phyloP scores from a whole-genome alignment of 2,888 invertebrate genomes.

The Drosophila maculinotata region DNA sequence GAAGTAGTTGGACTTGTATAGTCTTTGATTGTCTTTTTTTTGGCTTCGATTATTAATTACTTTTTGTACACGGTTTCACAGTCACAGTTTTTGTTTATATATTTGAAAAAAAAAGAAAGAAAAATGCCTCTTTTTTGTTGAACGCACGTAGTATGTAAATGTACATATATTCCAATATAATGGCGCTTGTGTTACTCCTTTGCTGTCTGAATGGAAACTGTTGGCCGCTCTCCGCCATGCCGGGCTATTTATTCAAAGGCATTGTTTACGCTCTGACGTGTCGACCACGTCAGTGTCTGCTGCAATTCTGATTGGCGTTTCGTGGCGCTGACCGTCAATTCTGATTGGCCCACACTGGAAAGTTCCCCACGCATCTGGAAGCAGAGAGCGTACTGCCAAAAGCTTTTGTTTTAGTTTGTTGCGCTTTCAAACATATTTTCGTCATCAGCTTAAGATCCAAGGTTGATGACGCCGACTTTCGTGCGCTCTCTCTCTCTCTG shows the following conservation, averaged over 20 bases:
- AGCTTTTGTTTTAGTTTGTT: conserved; percentile 32
- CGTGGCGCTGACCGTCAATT: conserved; percentile 62
- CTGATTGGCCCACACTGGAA: conserved; percentile 70
- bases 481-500: neutral
- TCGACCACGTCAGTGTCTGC: conserved; percentile 63
- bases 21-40: conserved; percentile 59
- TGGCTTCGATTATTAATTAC: conserved; percentile 53
- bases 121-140: conserved; percentile 25
- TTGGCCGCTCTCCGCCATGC: conserved; percentile 68
- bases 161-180: conserved; percentile 27
- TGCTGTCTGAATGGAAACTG: conserved; percentile 82
- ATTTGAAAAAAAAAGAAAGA: conserved; percentile 23
- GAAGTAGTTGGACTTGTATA: conserved; percentile 25
- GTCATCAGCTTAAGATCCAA: conserved; percentile 29
- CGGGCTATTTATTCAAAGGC: conserved; percentile 81
- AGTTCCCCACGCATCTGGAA: conserved; percentile 31
- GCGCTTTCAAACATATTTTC: conserved; percentile 38
- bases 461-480: conserved; percentile 44
- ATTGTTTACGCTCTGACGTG: conserved; percentile 62
- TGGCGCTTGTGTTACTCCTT: conserved; percentile 63
- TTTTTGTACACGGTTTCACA: conserved; percentile 54
- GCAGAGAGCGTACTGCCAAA: conserved; percentile 30
- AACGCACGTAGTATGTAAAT: conserved; percentile 32
- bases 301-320: conserved; percentile 65
- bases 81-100: conserved; percentile 57